These are phyloP conservation scores for Ephestia elutella DNA, from an alignment of 1,140 invertebrate species.

Conservation along the genomic window DNA sequence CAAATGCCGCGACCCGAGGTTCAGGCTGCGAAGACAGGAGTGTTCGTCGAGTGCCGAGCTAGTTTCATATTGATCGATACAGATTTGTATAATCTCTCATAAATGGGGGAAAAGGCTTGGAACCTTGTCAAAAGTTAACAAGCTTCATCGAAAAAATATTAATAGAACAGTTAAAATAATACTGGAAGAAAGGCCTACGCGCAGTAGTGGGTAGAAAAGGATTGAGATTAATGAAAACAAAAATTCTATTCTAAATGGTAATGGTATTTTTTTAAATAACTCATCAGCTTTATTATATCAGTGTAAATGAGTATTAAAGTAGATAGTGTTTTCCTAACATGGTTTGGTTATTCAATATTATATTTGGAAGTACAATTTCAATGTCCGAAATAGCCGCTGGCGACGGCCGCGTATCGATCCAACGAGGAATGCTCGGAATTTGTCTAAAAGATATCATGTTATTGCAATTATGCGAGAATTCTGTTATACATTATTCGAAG, in stretches of 20 bases:
- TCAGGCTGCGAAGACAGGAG: not conserved
- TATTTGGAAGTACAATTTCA: not conserved
- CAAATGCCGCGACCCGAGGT: conserved; percentile 31
- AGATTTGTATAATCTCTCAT: not conserved
- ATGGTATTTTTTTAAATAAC: too few species aligned
- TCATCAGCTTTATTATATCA: too few species aligned
- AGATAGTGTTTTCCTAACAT: not conserved
- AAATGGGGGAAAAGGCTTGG: not conserved
- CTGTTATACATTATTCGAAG: not conserved
- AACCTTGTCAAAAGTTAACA: too few species aligned
- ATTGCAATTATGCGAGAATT: not conserved
- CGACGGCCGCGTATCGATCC: not conserved
- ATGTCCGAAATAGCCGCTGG: not conserved
- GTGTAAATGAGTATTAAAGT: not conserved
- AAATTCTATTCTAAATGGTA: too few species aligned
- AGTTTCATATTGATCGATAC: not conserved
- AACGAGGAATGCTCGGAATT: not conserved
- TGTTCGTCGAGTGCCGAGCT: not conserved
- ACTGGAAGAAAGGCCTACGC: too few species aligned
- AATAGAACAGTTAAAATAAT: too few species aligned
- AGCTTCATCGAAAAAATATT: too few species aligned
- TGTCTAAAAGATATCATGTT: conserved; percentile 2
- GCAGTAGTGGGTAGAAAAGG: too few species aligned
- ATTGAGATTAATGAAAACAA: too few species aligned
- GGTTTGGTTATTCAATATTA: not conserved